phyloP scores from a whole-genome alignment of 2,888 invertebrate species.

The Lasioglossum villosulum region DNA sequence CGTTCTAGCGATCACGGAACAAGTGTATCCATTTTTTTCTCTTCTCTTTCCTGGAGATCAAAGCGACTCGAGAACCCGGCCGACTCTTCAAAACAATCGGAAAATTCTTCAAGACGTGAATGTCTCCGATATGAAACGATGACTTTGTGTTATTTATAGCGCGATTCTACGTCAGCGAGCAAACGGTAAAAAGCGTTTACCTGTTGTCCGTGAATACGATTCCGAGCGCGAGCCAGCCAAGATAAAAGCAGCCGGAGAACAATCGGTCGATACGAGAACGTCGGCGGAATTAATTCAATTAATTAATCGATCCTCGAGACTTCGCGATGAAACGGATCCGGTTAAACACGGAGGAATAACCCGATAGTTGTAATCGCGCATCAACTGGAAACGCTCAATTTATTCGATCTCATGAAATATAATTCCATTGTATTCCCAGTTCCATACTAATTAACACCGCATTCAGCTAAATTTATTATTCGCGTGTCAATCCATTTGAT shows the following conservation, averaged over 20 bases:
- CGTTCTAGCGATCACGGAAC: not conserved
- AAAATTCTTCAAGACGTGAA: conserved; percentile 23
- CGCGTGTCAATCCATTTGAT: not conserved
- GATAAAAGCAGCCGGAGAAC: conserved; percentile 19
- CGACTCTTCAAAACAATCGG: conserved; percentile 40
- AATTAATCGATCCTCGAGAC: not conserved
- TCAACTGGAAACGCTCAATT: not conserved
- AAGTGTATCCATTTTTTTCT: not conserved
- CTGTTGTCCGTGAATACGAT: conserved; percentile 34
- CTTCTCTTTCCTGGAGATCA: conserved; percentile 20
- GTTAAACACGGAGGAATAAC: not conserved
- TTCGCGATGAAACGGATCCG: not conserved
- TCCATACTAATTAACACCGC: not conserved
- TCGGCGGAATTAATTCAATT: not conserved
- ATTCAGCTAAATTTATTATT: not conserved
- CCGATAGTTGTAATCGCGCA: not conserved
- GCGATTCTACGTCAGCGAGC: conserved; percentile 26
- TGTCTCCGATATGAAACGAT: conserved; percentile 54
- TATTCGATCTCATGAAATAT: not conserved
- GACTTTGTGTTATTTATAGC: conserved; percentile 54
- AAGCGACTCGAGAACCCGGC: conserved; percentile 13
- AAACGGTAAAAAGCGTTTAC: conserved; percentile 37
- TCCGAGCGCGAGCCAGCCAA: conserved; percentile 7
- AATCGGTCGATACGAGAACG: conserved; percentile 11
- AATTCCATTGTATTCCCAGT: not conserved